Evolutionary conservation across 2,888 invertebrate genomes (phyloP).

Genomic region (Phlogophora meticulosa): DNA sequence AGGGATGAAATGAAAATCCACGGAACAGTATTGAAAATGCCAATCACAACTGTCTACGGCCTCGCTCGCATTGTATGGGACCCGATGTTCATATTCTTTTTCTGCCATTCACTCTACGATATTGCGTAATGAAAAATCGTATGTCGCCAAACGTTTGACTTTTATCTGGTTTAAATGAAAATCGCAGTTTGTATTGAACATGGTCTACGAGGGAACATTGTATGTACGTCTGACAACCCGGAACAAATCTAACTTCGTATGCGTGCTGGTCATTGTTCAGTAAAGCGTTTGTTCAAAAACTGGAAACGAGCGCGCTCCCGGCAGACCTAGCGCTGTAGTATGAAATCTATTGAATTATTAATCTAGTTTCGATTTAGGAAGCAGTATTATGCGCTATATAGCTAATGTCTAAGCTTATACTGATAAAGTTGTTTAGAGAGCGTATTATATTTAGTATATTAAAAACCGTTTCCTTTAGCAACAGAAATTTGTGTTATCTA

Average conservation of each 20-base stretch:
- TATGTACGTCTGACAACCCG: conserved; percentile 13
- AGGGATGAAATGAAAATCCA: conserved; percentile 63
- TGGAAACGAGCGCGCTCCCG: conserved; percentile 11
- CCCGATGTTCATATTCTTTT: conserved; percentile 48
- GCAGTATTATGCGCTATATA: not conserved
- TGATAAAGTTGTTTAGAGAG: not conserved
- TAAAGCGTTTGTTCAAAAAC: conserved; percentile 27
- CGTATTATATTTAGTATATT: not conserved
- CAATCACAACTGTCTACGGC: conserved; percentile 66
- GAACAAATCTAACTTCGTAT: conserved; percentile 20
- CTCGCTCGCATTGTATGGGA: conserved; percentile 44
- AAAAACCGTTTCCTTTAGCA: not conserved
- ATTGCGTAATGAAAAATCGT: conserved; percentile 34
- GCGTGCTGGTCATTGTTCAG: conserved; percentile 16
- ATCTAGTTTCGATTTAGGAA: conserved; percentile 10
- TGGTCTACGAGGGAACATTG: conserved; percentile 35
- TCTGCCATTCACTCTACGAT: conserved; percentile 27
- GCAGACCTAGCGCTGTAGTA: conserved; percentile 10
- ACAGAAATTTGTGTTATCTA: not conserved
- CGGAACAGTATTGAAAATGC: conserved; percentile 70
- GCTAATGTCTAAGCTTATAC: conserved; percentile 3
- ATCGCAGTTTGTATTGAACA: conserved; percentile 40
- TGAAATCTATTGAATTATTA: conserved; percentile 21
- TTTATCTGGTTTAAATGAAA: conserved; percentile 57
- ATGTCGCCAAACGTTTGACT: conserved; percentile 43